These are phyloP conservation scores for Lamellibrachia columna DNA, from an alignment of 2,888 invertebrate genomes.

Conservation along the genomic window DNA sequence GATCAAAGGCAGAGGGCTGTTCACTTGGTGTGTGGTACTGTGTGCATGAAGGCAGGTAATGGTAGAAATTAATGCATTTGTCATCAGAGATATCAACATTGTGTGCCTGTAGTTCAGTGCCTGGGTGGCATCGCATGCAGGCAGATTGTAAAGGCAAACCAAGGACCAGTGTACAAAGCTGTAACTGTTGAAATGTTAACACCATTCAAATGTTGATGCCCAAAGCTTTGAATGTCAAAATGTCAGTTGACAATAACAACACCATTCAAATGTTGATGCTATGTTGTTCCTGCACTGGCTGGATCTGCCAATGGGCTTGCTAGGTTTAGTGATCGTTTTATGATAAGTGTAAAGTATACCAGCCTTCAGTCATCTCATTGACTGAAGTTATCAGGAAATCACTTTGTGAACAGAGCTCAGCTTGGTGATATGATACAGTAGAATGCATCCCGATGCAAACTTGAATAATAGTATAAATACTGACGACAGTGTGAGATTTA, in stretches of 20 bases:
- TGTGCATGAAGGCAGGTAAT: not conserved
- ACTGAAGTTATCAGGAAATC: not conserved
- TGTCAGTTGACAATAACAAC: constrained; percentile 9
- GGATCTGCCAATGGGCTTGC: not conserved
- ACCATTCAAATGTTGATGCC: not conserved
- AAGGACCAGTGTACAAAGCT: not conserved
- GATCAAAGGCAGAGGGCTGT: not conserved
- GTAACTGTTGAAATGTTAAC: no score
- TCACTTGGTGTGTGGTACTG: not conserved
- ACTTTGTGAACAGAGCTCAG: not conserved
- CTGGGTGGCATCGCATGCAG: not conserved
- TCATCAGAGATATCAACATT: constrained; percentile 3
- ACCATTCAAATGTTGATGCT: not conserved
- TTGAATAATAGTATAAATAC: not conserved
- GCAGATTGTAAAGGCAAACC: not conserved
- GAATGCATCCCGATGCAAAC: not conserved
- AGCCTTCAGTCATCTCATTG: not conserved
- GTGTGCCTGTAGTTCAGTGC: not conserved
- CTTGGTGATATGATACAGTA: not conserved
- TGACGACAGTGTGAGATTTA: not conserved
- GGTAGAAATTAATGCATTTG: constrained; percentile 16
- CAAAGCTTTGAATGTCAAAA: not conserved
- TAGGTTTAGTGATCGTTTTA: not conserved
- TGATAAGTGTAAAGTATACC: not conserved
- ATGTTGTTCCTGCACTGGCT: not conserved